A percentile compares a stretch with the other conserved stretches of the same genome.
Evolutionary conservation across 2,888 invertebrate species (phyloP).

Genomic region (Monochamus alternatus): DNA sequence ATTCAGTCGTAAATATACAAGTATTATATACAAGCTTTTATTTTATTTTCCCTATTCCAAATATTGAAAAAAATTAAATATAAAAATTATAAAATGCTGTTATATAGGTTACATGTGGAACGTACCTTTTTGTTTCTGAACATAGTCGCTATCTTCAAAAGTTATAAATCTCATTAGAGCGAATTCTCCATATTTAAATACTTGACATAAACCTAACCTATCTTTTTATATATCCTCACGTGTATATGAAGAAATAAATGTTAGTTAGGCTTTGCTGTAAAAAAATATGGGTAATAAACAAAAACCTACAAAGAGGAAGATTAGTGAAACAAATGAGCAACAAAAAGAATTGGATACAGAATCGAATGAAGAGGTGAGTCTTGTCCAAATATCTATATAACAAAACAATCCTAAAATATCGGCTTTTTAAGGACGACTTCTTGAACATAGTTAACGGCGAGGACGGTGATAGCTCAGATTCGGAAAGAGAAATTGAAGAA

Average conservation of each 20-base stretch:
- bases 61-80: too few relatives aligned
- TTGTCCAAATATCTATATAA: background rate
- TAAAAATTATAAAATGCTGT: too few relatives aligned
- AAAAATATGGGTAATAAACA: conserved; percentile 54
- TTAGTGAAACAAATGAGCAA: conserved; percentile 18
- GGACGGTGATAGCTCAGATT: conserved; percentile 70
- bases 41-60: conserved; percentile 8
- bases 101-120: too few relatives aligned
- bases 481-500: conserved; percentile 59
- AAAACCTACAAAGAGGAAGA: conserved; percentile 46
- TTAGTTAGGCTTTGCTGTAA: background rate
- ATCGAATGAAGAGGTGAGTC: conserved; percentile 49
- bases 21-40: conserved; percentile 63
- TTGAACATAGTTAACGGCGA: conserved; percentile 58
- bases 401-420: background rate
- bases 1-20: conserved; percentile 71
- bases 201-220: conserved; percentile 10
- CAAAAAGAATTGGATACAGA: conserved; percentile 5
- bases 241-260: background rate
- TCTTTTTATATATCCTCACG: background rate
- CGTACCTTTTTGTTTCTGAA: too few relatives aligned
- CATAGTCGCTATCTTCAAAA: too few relatives aligned
- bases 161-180: too few relatives aligned
- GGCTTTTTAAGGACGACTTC: conserved; percentile 47
- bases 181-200: too few relatives aligned